Evolutionary conservation across 2,113 vertebrate genomes (phyloP), one percentile per base, ranked within the genome.

Genomic region (Hippoglossus stenolepis): DNA sequence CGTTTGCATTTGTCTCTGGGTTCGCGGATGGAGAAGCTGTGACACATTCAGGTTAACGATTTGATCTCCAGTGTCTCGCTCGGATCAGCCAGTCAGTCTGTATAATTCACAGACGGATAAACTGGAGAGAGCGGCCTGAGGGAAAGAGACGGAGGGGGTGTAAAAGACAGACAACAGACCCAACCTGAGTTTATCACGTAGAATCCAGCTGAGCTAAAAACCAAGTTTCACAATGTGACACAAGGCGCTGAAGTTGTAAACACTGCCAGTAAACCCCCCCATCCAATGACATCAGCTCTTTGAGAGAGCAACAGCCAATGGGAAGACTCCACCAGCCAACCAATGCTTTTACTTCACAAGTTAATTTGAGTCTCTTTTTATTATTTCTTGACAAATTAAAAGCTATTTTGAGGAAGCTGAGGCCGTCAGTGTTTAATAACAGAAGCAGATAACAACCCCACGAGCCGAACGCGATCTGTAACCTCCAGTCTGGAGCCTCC

Each of bases 401-500:
- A 54, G 51, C 18, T 9, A 20, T 18, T 51, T 45, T 13, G 49
- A 51, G 18, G 49, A 58, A 26, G n/a, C 53, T 21, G 53, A 21
- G 53, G 43, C 2, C 13, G 11, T 45, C 13, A 12, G 43, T 45
- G 45, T 18, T 4, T 49, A 49, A 49, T 49, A 49, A 49, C 45
- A 49, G 15, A 2, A 5, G 45, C 45, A 18, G 45, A 49, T 49
- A 49, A 49, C 45, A 49, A 43, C 40, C 40, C 40, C 40, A 12
- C 3, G 40, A 43, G 40, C 40, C 0, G 68, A 49, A 85, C 18
- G 20, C 43, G 62, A 67, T 68, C 54, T 58, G 45, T 56, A 21
- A 61, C 77, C 56, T 80, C 73, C 58, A 80, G 82, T 76, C 73
- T 65, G 51, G 51, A n/a, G 7, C n/a, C 51, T 10, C 18, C 45